Base-by-base conservation (phyloP, 2,797 vertebrate species). In the Gadopsis bispinosus region DNA sequence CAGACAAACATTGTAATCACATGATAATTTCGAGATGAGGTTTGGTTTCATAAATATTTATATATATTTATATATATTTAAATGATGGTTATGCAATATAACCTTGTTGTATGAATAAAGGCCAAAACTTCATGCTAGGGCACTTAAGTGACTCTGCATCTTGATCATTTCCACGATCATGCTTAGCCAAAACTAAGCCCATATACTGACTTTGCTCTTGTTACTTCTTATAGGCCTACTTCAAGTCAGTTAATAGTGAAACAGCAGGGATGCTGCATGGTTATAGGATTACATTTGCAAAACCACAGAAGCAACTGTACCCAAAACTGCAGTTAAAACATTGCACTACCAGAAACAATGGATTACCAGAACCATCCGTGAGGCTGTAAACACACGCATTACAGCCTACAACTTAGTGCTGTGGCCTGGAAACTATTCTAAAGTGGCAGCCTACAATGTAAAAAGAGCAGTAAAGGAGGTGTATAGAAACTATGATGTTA, bases 11-110 rank as follows among this genome's bases (percentile, higher is more conserved):
- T 63, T 69, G 63, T 61, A 79, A 83, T 87, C 54, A 43, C 43
- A 54, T 65, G 68, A 37, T 78, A 58, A 79, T 79, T 80, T 73
- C 69, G 55, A 75, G 62, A 61, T 47, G 54, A 64, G 74, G 53
- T 67, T 69, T 54, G 59, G 56, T 84, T 66, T 82, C 62, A 58
- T 77, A 9, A 35, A 85, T 77, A 81, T 81, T 53, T 79, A 67
- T 53, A 37, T 6, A 5, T 48, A 62, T 69, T 54, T 47, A 62
- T 53, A 37, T 6, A 5, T 48, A 62, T 69, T 54, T 47, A 62
- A 56, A 48, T 41, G 0, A 58, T 8, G 29, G 17, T 74, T 55
- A 26, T 55, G 33, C 35, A 31, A 45, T 35, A 31, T 19, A 56
- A 59, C 53, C 33, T 41, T 9, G 10, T 11, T 73, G 8, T 33